Percentiles rank a stretch among this genome's conserved stretches.
phyloP scores from a whole-genome alignment of 2,113 vertebrate genomes.

The Anhinga rufa region DNA sequence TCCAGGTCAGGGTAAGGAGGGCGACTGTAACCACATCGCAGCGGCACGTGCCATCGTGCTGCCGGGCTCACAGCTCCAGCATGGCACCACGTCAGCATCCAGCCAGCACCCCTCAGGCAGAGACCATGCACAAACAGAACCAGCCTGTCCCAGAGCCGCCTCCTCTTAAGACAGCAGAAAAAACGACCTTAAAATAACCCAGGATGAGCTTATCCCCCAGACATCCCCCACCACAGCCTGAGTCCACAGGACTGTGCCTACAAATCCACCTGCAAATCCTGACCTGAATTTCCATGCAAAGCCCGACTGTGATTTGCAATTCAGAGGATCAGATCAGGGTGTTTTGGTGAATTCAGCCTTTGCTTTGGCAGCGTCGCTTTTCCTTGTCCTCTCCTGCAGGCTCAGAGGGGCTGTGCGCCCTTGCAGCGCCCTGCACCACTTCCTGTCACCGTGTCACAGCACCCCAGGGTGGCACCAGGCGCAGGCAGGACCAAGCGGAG shows the following conservation, averaged over 20 bases:
- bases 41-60: background rate
- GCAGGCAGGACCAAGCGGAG: background rate
- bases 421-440: fast-evolving
- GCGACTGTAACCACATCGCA: fast-evolving
- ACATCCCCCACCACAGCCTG: fast-evolving
- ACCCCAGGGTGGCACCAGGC: background rate
- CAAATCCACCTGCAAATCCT: background rate
- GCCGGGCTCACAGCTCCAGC: background rate
- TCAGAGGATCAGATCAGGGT: too few species aligned
- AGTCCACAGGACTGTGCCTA: too few species aligned
- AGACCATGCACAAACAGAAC: background rate
- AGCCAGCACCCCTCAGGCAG: background rate
- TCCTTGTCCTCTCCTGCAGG: fast-evolving
- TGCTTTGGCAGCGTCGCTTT: background rate
- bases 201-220: background rate
- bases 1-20: background rate
- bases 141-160: background rate
- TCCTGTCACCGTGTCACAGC: background rate
- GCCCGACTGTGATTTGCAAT: background rate
- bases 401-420: fast-evolving
- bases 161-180: background rate
- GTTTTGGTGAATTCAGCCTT: too few species aligned
- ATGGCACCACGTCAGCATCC: background rate
- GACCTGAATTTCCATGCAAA: background rate
- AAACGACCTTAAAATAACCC: background rate